Base-by-base conservation (phyloP, 2,888 invertebrate species). In the Protodeltote pygarga region DNA sequence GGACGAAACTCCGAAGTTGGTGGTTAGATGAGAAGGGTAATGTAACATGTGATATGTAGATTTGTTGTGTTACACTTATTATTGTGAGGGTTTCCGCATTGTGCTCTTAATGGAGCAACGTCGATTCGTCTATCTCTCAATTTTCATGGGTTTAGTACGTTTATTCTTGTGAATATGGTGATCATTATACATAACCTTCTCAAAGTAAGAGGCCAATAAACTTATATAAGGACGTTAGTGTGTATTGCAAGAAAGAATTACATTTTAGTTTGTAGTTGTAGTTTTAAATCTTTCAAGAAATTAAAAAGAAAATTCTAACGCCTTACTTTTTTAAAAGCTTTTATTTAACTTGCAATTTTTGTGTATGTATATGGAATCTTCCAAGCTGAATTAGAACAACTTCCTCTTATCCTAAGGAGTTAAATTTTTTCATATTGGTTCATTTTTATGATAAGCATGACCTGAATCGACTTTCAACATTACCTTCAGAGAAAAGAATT, bases 11-110 rank as follows among this genome's bases (percentile, higher is more conserved):
- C 47, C 23, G 32, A 37, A 42, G 66, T 76, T 75, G 72, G 70
- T 71, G 59, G 61, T 61, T 46, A 68, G 65, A 69, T 72, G 66
- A 64, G 69, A 71, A 51, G 67, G 65, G 81, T 83, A 85, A 85
- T 85, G 84, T 76, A 76, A 76, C 79, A 83, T 83, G 77, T 82
- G 79, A 85, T 86, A 85, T 85, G 85, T 79, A 84, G 81, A 85
- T 85, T 76, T 72, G 68, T 74, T 71, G 71, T 75, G 73, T 75
- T 74, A 75, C 76, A 75, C 75, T 79, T 81, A 79, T 81, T 79
- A 78, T 77, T 79, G 73, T 73, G 70, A 66, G 66, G 67, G 68
- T 42, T 66, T 73, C 62, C 71, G 65, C 71, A 70, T 73, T 76
- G 72, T 75, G 66, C 60, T 48, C 67, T 53, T 77, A 78, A 81